Evolutionary conservation across 1,140 invertebrate species (phyloP).

Genomic region (Apis mellifera): DNA sequence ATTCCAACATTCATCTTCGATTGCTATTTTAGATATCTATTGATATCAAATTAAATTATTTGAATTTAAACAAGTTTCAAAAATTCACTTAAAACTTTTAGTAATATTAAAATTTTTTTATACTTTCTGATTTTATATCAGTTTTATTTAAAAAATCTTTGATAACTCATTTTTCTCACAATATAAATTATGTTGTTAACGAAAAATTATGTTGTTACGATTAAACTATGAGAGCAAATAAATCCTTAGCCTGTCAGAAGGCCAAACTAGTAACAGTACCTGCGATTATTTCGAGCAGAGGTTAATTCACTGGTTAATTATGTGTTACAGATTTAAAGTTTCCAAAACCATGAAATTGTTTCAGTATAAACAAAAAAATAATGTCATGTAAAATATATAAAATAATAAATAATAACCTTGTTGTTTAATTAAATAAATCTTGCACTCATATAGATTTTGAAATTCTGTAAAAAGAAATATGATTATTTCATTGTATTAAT

Average conservation of each 20-base stretch:
- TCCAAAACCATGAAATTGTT: background rate
- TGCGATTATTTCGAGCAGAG: conserved; percentile 72
- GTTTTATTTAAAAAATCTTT: too few relatives aligned
- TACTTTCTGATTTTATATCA: too few relatives aligned
- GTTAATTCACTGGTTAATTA: conserved; percentile 34
- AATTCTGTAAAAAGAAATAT: too few relatives aligned
- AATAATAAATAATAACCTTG: background rate
- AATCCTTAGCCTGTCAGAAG: background rate
- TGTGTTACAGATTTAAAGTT: background rate
- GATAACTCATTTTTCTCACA: too few relatives aligned
- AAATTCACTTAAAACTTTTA: too few relatives aligned
- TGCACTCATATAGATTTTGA: background rate
- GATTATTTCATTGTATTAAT: too few relatives aligned
- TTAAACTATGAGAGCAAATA: background rate
- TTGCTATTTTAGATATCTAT: too few relatives aligned
- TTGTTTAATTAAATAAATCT: background rate
- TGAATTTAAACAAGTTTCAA: too few relatives aligned
- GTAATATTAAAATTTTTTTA: too few relatives aligned
- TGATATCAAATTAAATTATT: too few relatives aligned
- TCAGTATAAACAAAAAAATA: background rate
- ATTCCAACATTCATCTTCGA: too few relatives aligned
- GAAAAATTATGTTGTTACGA: background rate
- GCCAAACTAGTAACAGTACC: conserved; percentile 66
- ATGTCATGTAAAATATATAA: background rate
- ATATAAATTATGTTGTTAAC: background rate